These are phyloP conservation scores for Magallana ariakensis DNA, from an alignment of 1,140 invertebrate species.

Conservation along the genomic window DNA sequence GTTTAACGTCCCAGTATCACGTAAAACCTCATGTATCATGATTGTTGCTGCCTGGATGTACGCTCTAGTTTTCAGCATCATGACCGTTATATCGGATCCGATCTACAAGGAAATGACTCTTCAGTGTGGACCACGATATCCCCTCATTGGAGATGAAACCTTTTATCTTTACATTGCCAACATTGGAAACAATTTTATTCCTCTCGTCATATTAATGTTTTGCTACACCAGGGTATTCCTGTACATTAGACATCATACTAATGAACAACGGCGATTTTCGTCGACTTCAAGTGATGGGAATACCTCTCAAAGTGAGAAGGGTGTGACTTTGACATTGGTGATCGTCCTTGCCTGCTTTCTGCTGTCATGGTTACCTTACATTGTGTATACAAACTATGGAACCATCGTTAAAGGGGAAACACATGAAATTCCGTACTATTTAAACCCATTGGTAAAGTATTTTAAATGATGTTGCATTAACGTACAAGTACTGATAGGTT, in stretches of 20 bases:
- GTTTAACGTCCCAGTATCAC: not conserved
- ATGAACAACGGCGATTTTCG: conserved; percentile 56
- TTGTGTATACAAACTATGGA: conserved; percentile 75
- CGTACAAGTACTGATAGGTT: too few relatives aligned
- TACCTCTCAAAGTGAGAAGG: conserved; percentile 70
- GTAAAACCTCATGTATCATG: conserved; percentile 65
- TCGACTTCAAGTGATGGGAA: not conserved
- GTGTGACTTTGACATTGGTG: conserved; percentile 78
- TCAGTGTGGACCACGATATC: conserved; percentile 80
- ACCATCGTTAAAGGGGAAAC: conserved; percentile 70
- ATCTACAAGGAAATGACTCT: conserved; percentile 78
- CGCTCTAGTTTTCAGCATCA: conserved; percentile 73
- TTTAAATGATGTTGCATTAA: too few relatives aligned
- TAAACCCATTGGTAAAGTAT: too few relatives aligned
- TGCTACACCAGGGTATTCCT: conserved; percentile 79
- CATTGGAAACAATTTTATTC: conserved; percentile 70
- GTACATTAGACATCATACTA: conserved; percentile 76
- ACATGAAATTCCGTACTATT: conserved; percentile 58
- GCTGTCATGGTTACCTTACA: conserved; percentile 79
- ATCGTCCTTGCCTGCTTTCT: conserved; percentile 79
- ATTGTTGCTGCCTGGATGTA: conserved; percentile 79
- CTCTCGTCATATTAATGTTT: conserved; percentile 77
- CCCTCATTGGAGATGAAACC: conserved; percentile 52
- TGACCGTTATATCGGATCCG: conserved; percentile 72
- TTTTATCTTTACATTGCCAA: conserved; percentile 74